A percentile compares a stretch with the other conserved stretches of the same genome.
Conservation (phyloP, 1,140 invertebrate genomes). For the Lethrus apterus region DNA sequence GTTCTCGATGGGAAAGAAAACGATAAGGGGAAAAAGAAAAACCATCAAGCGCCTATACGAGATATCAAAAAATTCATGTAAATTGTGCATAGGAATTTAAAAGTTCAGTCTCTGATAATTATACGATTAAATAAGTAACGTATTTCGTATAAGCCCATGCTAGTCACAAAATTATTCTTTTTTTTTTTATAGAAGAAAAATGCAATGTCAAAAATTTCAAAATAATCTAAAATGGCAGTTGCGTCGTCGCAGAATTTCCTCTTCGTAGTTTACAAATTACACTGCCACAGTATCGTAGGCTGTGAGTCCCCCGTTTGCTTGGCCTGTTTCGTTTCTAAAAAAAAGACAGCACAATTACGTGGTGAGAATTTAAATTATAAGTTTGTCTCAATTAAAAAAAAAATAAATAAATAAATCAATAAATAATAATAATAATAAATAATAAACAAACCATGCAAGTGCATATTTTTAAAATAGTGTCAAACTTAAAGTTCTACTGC, state of each 20-base stretch:
- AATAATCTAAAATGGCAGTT: too few relatives aligned
- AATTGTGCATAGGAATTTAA: too few relatives aligned
- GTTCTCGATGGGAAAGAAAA: too few relatives aligned
- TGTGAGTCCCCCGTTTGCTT: constrained; percentile 75
- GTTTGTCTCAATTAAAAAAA: constrained; percentile 1
- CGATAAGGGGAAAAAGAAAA: too few relatives aligned
- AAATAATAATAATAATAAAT: constrained; percentile 12
- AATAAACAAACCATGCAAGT: neutral
- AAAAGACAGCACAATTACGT: constrained; percentile 19
- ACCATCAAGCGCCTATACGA: too few relatives aligned
- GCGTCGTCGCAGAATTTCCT: constrained; percentile 1
- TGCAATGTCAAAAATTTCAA: neutral
- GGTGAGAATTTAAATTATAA: neutral
- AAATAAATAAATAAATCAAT: constrained; percentile 9
- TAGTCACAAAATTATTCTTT: too few relatives aligned
- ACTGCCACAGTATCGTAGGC: constrained; percentile 96
- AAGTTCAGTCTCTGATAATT: too few relatives aligned
- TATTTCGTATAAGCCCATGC: too few relatives aligned
- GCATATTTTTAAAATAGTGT: neutral
- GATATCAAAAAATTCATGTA: too few relatives aligned
- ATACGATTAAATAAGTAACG: too few relatives aligned
- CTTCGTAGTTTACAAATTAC: constrained; percentile 69
- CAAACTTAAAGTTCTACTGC: neutral
- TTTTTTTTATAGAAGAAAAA: neutral
- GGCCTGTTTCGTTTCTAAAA: constrained; percentile 81